Percentiles rank a stretch among this genome's conserved stretches.
Conservation (phyloP, 2,113 vertebrate genomes). For the Epinephelus lanceolatus region DNA sequence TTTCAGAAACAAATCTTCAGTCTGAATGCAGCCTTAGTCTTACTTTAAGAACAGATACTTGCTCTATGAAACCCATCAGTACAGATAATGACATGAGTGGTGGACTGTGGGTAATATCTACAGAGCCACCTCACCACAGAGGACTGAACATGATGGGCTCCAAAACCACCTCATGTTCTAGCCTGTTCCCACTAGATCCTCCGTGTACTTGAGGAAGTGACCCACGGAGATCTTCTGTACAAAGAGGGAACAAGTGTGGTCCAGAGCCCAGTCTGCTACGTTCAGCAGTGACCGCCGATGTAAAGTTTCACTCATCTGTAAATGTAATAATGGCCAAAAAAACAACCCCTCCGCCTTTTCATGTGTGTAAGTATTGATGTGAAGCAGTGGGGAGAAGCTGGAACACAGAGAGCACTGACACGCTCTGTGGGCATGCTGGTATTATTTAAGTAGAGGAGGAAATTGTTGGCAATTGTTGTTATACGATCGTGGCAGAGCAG, state of each 20-base stretch:
- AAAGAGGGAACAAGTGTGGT: slow-evolving; percentile 55
- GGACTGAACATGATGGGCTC: slow-evolving; percentile 36
- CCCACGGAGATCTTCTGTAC: slow-evolving; percentile 66
- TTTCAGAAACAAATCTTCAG: no score
- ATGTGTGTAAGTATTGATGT: slow-evolving; percentile 27
- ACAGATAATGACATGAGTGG: slow-evolving; percentile 6
- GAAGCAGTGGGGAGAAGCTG: slow-evolving; percentile 23
- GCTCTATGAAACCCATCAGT: slow-evolving; percentile 20
- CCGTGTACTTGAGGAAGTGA: slow-evolving; percentile 50
- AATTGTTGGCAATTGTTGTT: slow-evolving; percentile 49
- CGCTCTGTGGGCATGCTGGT: slow-evolving; percentile 58
- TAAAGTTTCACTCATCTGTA: slow-evolving; percentile 62
- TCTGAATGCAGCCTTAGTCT: no score
- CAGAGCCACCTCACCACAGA: slow-evolving; percentile 34
- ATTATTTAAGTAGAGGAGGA: slow-evolving; percentile 58
- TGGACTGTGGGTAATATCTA: slow-evolving; percentile 24
- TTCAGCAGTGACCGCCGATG: slow-evolving; percentile 45
- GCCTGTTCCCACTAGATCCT: slow-evolving; percentile 20
- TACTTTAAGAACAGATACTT: slow-evolving; percentile 5
- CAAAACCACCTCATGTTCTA: slow-evolving; percentile 53
- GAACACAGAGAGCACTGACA: slow-evolving; percentile 48
- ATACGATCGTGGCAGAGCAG: slow-evolving; percentile 37
- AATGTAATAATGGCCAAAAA: slow-evolving; percentile 55
- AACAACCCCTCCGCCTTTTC: slow-evolving; percentile 32
- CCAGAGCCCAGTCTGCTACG: slow-evolving; percentile 32